Evolutionary conservation across 2,113 vertebrate species (phyloP), one percentile per base, ranked within the genome.

Genomic region (Cyphomyrus discorhynchus): DNA sequence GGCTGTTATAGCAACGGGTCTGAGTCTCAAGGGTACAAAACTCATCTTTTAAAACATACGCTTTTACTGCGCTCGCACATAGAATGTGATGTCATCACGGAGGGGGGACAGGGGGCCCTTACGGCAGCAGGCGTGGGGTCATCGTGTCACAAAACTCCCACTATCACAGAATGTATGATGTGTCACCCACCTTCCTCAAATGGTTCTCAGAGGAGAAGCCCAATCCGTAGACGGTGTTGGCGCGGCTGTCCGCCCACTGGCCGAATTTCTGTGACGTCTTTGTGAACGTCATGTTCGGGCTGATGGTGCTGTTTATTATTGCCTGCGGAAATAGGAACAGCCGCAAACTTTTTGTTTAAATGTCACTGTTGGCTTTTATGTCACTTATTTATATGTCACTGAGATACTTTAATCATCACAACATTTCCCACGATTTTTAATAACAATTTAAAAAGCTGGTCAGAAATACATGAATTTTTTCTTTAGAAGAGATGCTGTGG

Each of bases 301-400:
- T 99, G 96, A 99, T 99, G 93, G 98, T 99, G 96, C 98, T 99
- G 95, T 99, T 99, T 96, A 99, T 99, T 98, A 99, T 99, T 97
- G 98, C 98, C 98, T 99, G 94, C n/a, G 93, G 96, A 56, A 56
- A 84, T 91, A 24, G 95, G 92, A 95, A 91, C 82, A 89, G 89
- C 42, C 66, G 39, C 82, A 90, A n/a, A 91, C 86, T 92, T 42
- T 84, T 93, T 89, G 46, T 39, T 31, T 80, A 85, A 56, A 7
- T 82, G 7, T 58, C 62, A 70, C 11, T 27, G 24, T 21, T 56
- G 53, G 53, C 21, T 56, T 21, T 21, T 21, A 56, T 56, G 5
- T 56, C 19, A 42, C 17, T 74, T n/a, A 74, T 31, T 31, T 74
- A 35, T 62, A 62, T 62, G 19, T 31, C 62, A 70, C 62, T 31